phyloP scores from a whole-genome alignment of 2,888 invertebrate species.

The Drosophila pseudotalamancana region DNA sequence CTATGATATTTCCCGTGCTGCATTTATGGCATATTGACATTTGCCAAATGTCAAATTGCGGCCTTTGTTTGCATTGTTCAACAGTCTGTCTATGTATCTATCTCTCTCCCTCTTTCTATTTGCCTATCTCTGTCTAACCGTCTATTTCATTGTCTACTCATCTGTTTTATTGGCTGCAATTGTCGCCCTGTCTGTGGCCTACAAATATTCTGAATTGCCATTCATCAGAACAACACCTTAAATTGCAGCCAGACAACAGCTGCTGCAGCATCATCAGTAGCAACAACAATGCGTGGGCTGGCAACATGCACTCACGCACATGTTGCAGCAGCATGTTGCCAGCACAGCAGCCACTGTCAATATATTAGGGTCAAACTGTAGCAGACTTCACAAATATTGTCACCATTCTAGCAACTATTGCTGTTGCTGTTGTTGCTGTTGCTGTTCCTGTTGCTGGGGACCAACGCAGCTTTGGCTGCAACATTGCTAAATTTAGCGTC shows the following conservation, averaged over 20 bases:
- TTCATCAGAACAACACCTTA: slow-evolving; percentile 64
- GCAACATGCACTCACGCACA: slow-evolving; percentile 29
- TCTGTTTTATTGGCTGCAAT: slow-evolving; percentile 37
- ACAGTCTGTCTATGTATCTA: neutral
- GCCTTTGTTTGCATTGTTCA: slow-evolving; percentile 56
- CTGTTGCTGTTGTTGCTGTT: slow-evolving; percentile 8
- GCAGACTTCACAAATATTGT: slow-evolving; percentile 32
- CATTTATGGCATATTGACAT: slow-evolving; percentile 70
- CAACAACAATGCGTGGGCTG: slow-evolving; percentile 45
- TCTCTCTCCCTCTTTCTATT: neutral
- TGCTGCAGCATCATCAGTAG: slow-evolving; percentile 5
- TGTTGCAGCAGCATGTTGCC: slow-evolving; percentile 65
- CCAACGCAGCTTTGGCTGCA: slow-evolving; percentile 32
- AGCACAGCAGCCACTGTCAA: slow-evolving; percentile 20
- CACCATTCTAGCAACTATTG: slow-evolving; percentile 30
- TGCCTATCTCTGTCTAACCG: neutral
- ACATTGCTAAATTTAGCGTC: slow-evolving; percentile 72
- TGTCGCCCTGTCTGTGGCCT: slow-evolving; percentile 24
- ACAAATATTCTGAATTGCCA: slow-evolving; percentile 31
- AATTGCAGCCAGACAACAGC: slow-evolving; percentile 35
- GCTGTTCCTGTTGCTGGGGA: neutral
- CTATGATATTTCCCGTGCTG: slow-evolving; percentile 19
- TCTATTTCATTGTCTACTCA: slow-evolving; percentile 13
- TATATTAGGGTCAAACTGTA: slow-evolving; percentile 48
- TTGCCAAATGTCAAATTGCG: slow-evolving; percentile 73